Conservation (phyloP, 2,113 vertebrate genomes). For the Gadus macrocephalus region DNA sequence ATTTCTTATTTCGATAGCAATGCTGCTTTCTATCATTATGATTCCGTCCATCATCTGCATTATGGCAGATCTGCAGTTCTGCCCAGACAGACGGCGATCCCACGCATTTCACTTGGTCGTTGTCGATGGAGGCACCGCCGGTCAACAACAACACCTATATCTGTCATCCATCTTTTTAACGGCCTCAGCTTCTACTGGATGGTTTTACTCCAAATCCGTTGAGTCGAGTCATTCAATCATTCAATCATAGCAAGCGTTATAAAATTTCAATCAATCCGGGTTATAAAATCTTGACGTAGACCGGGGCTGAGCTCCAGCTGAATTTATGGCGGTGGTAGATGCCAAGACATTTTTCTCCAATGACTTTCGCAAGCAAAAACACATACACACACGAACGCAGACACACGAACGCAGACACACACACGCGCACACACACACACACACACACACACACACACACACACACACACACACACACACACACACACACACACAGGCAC, state of each 20-base stretch:
- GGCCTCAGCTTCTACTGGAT: conserved; percentile 23
- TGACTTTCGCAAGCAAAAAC: too few species aligned
- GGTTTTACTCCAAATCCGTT: conserved; percentile 48
- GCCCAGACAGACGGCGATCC: too few species aligned
- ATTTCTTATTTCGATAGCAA: too few species aligned
- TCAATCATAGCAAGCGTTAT: conserved; percentile 54
- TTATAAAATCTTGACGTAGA: conserved; percentile 62
- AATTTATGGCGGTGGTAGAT: conserved; percentile 61
- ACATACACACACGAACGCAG: neutral
- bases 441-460: too few species aligned
- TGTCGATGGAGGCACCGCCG: neutral
- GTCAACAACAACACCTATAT: conserved; percentile 39
- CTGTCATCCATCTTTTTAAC: conserved; percentile 51
- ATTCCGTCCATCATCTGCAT: too few species aligned
- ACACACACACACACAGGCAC: neutral
- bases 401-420: too few species aligned
- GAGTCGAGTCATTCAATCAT: conserved; percentile 58
- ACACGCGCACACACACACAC: too few species aligned
- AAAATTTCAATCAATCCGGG: conserved; percentile 66
- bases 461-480: too few species aligned
- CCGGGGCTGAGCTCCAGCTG: conserved; percentile 30
- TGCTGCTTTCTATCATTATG: too few species aligned
- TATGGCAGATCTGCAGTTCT: too few species aligned
- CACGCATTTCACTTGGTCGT: too few species aligned
- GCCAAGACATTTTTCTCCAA: conserved; percentile 46